Conservation (phyloP, 2,888 invertebrate genomes). For the Acanthopleura granulata region DNA sequence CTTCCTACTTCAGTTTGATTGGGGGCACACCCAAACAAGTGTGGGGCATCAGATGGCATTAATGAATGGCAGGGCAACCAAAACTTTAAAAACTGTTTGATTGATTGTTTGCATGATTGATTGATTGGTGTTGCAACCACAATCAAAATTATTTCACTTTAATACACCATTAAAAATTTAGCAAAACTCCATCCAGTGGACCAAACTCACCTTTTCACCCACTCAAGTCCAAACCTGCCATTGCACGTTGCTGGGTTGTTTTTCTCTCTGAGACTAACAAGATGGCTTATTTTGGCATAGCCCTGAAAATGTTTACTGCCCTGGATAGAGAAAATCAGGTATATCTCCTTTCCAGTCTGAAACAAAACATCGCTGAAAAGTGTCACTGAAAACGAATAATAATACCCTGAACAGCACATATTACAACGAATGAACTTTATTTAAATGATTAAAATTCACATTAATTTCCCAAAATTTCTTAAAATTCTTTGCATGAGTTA, state of each 20-base stretch:
- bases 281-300: conserved; percentile 60
- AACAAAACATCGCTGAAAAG: conserved; percentile 26
- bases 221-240: conserved; percentile 69
- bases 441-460: neutral
- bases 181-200: too few species aligned
- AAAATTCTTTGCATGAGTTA: neutral
- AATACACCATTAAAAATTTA: too few species aligned
- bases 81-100: too few species aligned
- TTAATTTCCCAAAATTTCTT: neutral
- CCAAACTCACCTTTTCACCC: conserved; percentile 70
- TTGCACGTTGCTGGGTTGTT: conserved; percentile 60
- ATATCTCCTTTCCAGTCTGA: conserved; percentile 64
- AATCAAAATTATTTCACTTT: too few species aligned
- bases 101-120: too few species aligned
- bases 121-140: too few species aligned
- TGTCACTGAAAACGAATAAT: neutral
- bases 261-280: too few species aligned
- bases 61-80: too few species aligned
- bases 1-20: too few species aligned
- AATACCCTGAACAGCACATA: too few species aligned
- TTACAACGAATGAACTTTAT: neutral
- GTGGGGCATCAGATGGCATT: too few species aligned
- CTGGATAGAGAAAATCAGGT: conserved; percentile 74
- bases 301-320: conserved; percentile 73
- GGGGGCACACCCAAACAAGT: too few species aligned